Base-by-base conservation (phyloP, 2,888 invertebrate genomes). In the Smittia sp. region DNA sequence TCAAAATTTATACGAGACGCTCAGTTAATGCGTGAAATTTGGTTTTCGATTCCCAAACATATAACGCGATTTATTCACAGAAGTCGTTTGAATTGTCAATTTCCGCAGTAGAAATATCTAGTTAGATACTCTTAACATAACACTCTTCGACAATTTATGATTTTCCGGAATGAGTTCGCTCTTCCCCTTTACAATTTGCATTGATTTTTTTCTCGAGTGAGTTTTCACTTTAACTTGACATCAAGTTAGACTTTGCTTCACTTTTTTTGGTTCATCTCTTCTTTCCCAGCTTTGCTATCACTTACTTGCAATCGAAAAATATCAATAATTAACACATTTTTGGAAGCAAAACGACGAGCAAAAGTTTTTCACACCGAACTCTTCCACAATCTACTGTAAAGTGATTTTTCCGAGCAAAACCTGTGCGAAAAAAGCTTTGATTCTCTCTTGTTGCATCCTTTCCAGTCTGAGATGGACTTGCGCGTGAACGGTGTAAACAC, bases 401-500 rank as follows among this genome's bases (percentile, higher is more conserved):
- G 27, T 70, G 52, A 54, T 7, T 67, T 13, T 20, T 41, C 15
- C 18, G 15, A 27, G 38, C 46, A 27, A 54, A 69, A 70, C 18
- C 20, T 32, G 7, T n/a, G 15, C 9, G 39, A 27, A 65, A 65
- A 65, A 65, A 68, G 68, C 46, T 67, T 67, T 46, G 7, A 25
- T 69, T 52, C 69, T 70, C 69, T 54, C 54, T 54, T 54, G 52
- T 54, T 54, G 27, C 69, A 70, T 27, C 20, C 1, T 58, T 58
- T 58, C 58, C 58, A 46, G 1, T 68, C 22, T n/a, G 68, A 41
- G 41, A 70, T n/a, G 52, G 32, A 54, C 69, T 18, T 70, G 69
- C 69, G 69, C 41, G 13, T 15, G 22, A n/a, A 6, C 15, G 69
- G 54, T 52, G 69, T 70, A 70, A 70, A 70, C 69, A 70, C 24